A percentile compares a stretch with the other conserved stretches of the same genome.
Conservation (phyloP, 2,888 invertebrate species). For the Dynastes tityus region DNA sequence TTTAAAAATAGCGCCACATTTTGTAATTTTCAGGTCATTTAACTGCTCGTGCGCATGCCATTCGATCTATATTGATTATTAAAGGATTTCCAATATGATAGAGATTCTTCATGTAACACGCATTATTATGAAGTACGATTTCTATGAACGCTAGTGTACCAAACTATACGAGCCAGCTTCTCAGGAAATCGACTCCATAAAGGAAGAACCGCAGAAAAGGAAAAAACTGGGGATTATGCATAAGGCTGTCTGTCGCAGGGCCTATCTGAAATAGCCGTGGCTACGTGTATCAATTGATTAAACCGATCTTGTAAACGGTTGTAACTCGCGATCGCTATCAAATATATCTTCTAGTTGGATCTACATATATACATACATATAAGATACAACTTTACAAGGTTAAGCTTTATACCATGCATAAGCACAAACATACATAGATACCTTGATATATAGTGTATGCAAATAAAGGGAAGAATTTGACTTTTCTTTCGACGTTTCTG, state of each 20-base stretch:
- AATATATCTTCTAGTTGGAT: conserved; percentile 49
- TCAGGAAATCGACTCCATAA: too few relatives aligned
- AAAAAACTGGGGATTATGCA: background rate
- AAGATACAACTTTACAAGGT: background rate
- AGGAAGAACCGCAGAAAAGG: background rate
- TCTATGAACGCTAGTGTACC: too few relatives aligned
- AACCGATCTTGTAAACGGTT: conserved; percentile 53
- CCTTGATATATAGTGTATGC: too few relatives aligned
- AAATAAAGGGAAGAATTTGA: background rate
- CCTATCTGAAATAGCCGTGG: background rate
- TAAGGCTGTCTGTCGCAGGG: background rate
- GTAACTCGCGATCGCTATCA: conserved; percentile 51
- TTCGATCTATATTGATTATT: too few relatives aligned
- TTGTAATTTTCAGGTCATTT: too few relatives aligned
- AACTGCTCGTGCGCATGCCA: too few relatives aligned
- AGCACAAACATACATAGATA: background rate
- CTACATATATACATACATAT: conserved; percentile 26
- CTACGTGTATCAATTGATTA: conserved; percentile 54
- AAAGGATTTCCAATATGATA: too few relatives aligned
- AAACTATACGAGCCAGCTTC: too few relatives aligned
- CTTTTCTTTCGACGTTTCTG: background rate
- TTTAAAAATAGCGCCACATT: too few relatives aligned
- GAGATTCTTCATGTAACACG: too few relatives aligned
- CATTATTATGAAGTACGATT: too few relatives aligned
- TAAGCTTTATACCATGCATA: background rate